Conservation (phyloP, 1,140 invertebrate species). For the Drosophila kepulauana region DNA sequence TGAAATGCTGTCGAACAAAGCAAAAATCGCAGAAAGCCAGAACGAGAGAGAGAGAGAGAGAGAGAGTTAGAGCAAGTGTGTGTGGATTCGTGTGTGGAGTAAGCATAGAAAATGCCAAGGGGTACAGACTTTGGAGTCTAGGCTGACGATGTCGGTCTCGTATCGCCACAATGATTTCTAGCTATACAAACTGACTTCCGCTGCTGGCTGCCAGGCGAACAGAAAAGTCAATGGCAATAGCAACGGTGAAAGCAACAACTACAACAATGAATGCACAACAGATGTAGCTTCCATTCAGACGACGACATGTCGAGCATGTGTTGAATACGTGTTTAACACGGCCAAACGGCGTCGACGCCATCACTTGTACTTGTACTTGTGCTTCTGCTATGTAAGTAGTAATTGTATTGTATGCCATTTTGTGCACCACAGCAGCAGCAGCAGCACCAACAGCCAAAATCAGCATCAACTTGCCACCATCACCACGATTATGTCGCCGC, state of each 20-base stretch:
- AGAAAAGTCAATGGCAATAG: neutral
- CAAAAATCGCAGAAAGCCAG: slow-evolving; percentile 52
- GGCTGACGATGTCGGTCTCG: slow-evolving; percentile 35
- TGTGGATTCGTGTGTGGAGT: slow-evolving; percentile 1
- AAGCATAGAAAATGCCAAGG: slow-evolving; percentile 27
- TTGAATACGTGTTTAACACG: slow-evolving; percentile 80
- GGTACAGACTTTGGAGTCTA: slow-evolving; percentile 7
- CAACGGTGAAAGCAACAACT: slow-evolving; percentile 3
- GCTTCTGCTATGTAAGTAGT: slow-evolving; percentile 3
- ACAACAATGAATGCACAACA: slow-evolving; percentile 30
- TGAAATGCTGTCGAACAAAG: slow-evolving; percentile 76
- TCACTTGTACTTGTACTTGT: slow-evolving; percentile 29
- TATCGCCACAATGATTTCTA: slow-evolving; percentile 61
- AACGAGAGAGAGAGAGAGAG: neutral
- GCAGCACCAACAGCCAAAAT: slow-evolving; percentile 40
- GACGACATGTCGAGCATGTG: slow-evolving; percentile 76
- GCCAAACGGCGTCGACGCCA: slow-evolving; percentile 58
- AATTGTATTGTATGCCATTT: slow-evolving; percentile 64
- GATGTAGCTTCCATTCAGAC: slow-evolving; percentile 46
- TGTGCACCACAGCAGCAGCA: slow-evolving; percentile 52
- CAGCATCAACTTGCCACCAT: slow-evolving; percentile 49
- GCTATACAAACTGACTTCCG: slow-evolving; percentile 74
- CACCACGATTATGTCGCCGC: neutral
- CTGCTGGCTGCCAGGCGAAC: slow-evolving; percentile 36
- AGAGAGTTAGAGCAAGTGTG: slow-evolving; percentile 1